Evolutionary conservation across 2,888 invertebrate species (phyloP).

Genomic region (Hoplodrina ambigua): DNA sequence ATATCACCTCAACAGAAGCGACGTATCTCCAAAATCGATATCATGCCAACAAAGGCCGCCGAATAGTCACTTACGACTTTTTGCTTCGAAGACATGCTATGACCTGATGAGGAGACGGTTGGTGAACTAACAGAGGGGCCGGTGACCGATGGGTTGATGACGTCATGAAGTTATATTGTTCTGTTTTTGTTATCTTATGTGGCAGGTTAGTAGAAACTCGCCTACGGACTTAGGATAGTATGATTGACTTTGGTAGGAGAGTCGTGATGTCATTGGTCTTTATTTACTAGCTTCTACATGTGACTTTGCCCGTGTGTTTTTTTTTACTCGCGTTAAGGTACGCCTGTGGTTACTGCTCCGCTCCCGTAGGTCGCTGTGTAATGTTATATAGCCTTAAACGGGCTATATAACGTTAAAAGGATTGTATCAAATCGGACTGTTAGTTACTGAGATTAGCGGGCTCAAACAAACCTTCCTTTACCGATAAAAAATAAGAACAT

Average conservation of each 20-base stretch:
- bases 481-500: too few relatives aligned
- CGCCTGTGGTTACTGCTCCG: not conserved
- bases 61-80: constrained; percentile 34
- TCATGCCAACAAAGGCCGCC: not conserved
- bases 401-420: too few relatives aligned
- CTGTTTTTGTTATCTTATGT: constrained; percentile 40
- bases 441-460: too few relatives aligned
- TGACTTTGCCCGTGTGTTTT: not conserved
- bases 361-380: too few relatives aligned
- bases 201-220: constrained; percentile 39
- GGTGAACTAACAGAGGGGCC: constrained; percentile 55
- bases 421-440: too few relatives aligned
- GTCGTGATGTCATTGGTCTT: constrained; percentile 34
- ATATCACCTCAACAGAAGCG: not conserved
- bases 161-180: constrained; percentile 56
- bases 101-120: constrained; percentile 62
- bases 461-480: too few relatives aligned
- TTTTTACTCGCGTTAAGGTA: too few relatives aligned
- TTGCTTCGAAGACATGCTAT: constrained; percentile 30
- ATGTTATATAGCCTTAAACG: too few relatives aligned
- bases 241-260: constrained; percentile 17
- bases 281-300: not conserved
- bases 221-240: constrained; percentile 3
- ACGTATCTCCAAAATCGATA: constrained; percentile 36
- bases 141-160: constrained; percentile 58